Evolutionary conservation across 2,888 invertebrate species (phyloP).

Genomic region (Suillia variegata): DNA sequence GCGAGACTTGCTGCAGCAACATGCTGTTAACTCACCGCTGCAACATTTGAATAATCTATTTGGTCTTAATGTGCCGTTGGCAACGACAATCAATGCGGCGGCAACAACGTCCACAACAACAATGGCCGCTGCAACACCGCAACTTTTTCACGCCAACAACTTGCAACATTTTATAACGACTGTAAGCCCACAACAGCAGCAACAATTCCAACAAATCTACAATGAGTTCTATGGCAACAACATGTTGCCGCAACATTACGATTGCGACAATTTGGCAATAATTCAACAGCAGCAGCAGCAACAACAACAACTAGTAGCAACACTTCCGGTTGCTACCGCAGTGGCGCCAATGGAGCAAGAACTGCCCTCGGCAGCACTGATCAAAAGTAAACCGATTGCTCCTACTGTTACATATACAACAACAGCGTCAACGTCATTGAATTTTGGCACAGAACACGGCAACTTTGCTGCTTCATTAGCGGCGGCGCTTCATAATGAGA

Average conservation of each 20-base stretch:
- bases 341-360: conserved; percentile 20
- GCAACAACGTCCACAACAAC: conserved; percentile 8
- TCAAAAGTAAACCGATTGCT: no score
- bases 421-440: conserved; percentile 28
- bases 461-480: conserved; percentile 53
- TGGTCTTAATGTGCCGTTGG: conserved; percentile 42
- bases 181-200: conserved; percentile 40
- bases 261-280: conserved; percentile 29
- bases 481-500: conserved; percentile 49
- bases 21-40: conserved; percentile 47
- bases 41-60: conserved; percentile 58
- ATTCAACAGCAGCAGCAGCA: conserved; percentile 32
- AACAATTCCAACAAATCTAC: conserved; percentile 44
- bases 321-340: conserved; percentile 22
- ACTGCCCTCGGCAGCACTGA: no score
- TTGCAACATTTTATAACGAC: conserved; percentile 50
- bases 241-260: conserved; percentile 42
- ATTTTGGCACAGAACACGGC: conserved; percentile 42
- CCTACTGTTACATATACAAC: conserved; percentile 21
- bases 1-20: conserved; percentile 42
- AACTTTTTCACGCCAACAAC: conserved; percentile 37
- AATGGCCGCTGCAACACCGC: conserved; percentile 22
- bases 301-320: conserved; percentile 21
- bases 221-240: conserved; percentile 43
- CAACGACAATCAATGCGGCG: conserved; percentile 15